A percentile compares a stretch with the other conserved stretches of the same genome.
Conservation (phyloP, 1,140 invertebrate species). For the Philotrypesis tridentata region DNA sequence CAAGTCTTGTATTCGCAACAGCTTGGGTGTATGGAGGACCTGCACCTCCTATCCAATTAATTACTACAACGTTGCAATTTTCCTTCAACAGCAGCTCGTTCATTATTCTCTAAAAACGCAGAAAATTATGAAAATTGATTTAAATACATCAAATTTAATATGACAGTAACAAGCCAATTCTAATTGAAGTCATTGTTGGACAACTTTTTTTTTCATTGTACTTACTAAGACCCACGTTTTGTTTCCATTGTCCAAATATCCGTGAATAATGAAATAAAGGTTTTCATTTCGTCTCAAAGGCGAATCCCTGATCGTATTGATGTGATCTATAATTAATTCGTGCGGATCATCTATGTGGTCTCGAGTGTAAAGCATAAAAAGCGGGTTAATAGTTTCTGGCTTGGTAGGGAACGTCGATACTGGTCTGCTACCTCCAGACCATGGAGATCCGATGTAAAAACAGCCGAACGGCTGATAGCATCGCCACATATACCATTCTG, state of each 20-base stretch:
- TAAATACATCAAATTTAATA: too few species aligned
- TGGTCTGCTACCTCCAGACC: slow-evolving; percentile 84
- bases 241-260: slow-evolving; percentile 88
- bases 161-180: too few species aligned
- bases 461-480: slow-evolving; percentile 89
- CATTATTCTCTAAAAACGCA: slow-evolving; percentile 77
- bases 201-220: slow-evolving; percentile 35
- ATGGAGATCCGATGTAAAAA: slow-evolving; percentile 86
- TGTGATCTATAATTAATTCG: slow-evolving; percentile 79
- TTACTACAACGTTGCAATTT: slow-evolving; percentile 83
- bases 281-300: slow-evolving; percentile 77
- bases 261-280: slow-evolving; percentile 87
- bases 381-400: slow-evolving; percentile 75
- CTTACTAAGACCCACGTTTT: slow-evolving; percentile 82
- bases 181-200: too few species aligned
- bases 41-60: slow-evolving; percentile 90
- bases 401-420: slow-evolving; percentile 85
- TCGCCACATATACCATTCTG: slow-evolving; percentile 72
- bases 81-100: slow-evolving; percentile 79
- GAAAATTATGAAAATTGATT: too few species aligned
- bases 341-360: slow-evolving; percentile 74
- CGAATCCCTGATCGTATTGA: slow-evolving; percentile 75
- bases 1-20: slow-evolving; percentile 90
- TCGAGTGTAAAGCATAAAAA: slow-evolving; percentile 75
- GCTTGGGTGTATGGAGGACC: slow-evolving; percentile 92